phyloP scores from a whole-genome alignment of 2,888 invertebrate genomes.

The Zygaena filipendulae region DNA sequence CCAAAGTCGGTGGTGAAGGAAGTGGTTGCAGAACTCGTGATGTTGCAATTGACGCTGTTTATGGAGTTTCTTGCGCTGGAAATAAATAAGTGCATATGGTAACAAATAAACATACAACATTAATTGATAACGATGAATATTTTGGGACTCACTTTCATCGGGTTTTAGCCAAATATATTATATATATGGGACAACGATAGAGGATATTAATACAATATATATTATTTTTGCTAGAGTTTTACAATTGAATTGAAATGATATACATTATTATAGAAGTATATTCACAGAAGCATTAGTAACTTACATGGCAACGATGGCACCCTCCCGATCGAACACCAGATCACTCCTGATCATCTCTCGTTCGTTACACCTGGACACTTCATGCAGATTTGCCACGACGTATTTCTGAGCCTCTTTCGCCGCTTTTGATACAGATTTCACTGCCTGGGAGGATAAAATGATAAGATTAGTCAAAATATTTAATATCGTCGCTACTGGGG shows the following conservation, averaged over 20 bases:
- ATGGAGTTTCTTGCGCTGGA: conserved; percentile 39
- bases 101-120: neutral
- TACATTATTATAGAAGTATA: too few species aligned
- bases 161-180: too few species aligned
- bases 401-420: conserved; percentile 32
- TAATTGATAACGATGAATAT: too few species aligned
- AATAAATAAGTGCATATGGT: too few species aligned
- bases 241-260: too few species aligned
- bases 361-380: conserved; percentile 26
- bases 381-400: conserved; percentile 31
- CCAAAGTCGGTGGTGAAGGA: conserved; percentile 45
- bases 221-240: too few species aligned
- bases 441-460: conserved; percentile 32
- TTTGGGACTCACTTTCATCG: too few species aligned
- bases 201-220: too few species aligned
- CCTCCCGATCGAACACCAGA: conserved; percentile 41
- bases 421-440: conserved; percentile 30
- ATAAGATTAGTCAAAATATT: too few species aligned
- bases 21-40: conserved; percentile 21
- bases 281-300: too few species aligned
- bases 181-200: too few species aligned
- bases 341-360: conserved; percentile 30
- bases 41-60: conserved; percentile 24
- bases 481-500: too few species aligned
- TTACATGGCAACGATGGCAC: conserved; percentile 38